Conservation (phyloP, 2,797 vertebrate species). For the Streptopelia turtur region DNA sequence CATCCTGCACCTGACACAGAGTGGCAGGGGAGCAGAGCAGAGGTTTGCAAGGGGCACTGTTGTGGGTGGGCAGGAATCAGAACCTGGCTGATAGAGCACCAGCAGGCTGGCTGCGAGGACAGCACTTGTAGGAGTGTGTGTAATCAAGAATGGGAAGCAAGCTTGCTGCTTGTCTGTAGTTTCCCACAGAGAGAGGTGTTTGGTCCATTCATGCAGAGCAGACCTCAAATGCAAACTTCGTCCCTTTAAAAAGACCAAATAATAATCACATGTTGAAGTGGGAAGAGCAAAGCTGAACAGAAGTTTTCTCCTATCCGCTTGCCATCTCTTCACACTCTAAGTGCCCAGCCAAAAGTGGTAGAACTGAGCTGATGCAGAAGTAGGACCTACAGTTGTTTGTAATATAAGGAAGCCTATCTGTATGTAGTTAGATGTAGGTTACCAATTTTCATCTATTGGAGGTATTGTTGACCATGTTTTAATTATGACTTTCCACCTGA, state of each 20-base stretch:
- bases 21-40: background rate
- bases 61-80: background rate
- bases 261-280: background rate
- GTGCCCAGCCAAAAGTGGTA: background rate
- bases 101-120: background rate
- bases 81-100: background rate
- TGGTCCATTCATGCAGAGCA: background rate
- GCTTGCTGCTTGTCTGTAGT: background rate
- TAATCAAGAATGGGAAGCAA: background rate
- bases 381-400: background rate
- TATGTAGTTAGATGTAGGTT: background rate
- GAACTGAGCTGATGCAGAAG: background rate
- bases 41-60: background rate
- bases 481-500: background rate
- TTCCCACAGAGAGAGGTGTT: background rate
- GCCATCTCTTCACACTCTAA: background rate
- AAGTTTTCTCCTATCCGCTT: background rate
- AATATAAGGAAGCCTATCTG: background rate
- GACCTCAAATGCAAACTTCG: background rate
- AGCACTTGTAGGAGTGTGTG: fast-evolving
- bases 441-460: background rate
- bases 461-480: background rate
- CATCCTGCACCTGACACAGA: background rate
- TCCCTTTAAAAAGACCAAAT: background rate
- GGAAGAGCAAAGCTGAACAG: background rate